Evolutionary conservation across 2,113 vertebrate genomes (phyloP), one percentile per base, ranked within the genome.

Genomic region (Oncorhynchus nerka): DNA sequence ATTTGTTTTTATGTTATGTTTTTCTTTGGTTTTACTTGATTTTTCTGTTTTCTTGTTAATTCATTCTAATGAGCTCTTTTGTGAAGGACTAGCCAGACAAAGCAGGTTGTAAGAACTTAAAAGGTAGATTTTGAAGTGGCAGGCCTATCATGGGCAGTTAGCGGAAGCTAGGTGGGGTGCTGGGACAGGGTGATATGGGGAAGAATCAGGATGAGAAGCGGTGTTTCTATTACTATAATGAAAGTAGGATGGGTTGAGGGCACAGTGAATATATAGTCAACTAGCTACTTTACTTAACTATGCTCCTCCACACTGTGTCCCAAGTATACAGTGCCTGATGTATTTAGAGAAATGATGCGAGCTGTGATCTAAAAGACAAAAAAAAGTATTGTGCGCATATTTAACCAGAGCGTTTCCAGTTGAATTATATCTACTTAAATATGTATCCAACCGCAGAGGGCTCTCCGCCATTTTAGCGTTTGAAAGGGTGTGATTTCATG

Each of bases 381-480:
- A 89, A 81, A 78, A 77, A 86, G 84, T 91, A 90, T 91, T 91
- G 91, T 90, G 92, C 93, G 92, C 79, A 49, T 90, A 90, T 94
- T 91, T 93, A 93, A 91, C 93, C 93, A 93, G 93, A 93, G 92
- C 92, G 89, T 92, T 92, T 90, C 83, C 75, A 82, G 81, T 86
- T 88, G 74, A 90, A 73, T 84, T 89, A 87, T 89, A 84, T 90
- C 81, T 89, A 86, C 86, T 86, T 74, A 75, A 76, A 85, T 87
- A 88, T 91, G 89, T 90, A 90, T 91, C 81, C 74, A 73, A 81
- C 32, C 89, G 78, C 86, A 76, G 86, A 88, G 86, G 89, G 84
- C 84, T 90, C 79, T 81, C 75, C 83, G 72, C 85, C 78, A 83
- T 78, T 86, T 75, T 88, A 84, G 83, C 91, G 87, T 85, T 45